A percentile compares a stretch with the other conserved stretches of the same genome.
Conservation (phyloP, 2,113 vertebrate genomes). For the Axis porcinus region DNA sequence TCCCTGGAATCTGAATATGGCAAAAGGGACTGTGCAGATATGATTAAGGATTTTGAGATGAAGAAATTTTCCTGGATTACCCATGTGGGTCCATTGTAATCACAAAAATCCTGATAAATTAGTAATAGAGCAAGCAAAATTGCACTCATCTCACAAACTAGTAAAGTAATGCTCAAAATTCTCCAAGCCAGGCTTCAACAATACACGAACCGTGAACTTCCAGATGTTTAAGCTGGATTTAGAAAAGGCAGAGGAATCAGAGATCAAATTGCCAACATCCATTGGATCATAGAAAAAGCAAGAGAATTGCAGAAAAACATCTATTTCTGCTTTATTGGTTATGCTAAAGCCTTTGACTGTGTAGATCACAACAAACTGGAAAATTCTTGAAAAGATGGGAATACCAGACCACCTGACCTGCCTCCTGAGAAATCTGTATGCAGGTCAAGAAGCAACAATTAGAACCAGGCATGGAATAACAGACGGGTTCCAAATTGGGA, state of each 20-base stretch:
- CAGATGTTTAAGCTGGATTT: not conserved
- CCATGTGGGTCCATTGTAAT: not conserved
- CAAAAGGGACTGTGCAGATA: not conserved
- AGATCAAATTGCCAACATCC: not conserved
- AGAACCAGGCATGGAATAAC: not conserved
- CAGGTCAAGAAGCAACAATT: not conserved
- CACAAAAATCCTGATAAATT: not conserved
- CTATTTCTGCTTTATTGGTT: not conserved
- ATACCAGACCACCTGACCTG: not conserved
- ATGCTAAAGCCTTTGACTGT: not conserved
- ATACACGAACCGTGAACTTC: accelerated
- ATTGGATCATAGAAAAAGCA: not conserved
- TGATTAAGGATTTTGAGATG: not conserved
- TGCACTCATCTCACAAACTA: not conserved
- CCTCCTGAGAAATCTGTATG: not conserved
- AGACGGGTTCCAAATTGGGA: not conserved
- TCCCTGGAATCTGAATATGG: not conserved
- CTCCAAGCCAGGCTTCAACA: not conserved
- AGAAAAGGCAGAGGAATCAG: not conserved
- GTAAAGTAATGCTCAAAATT: not conserved
- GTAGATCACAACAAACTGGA: not conserved
- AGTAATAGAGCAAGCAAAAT: not conserved
- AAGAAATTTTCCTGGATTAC: not conserved
- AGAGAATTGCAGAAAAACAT: not conserved
- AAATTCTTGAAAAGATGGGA: not conserved